phyloP scores from a whole-genome alignment of 2,113 vertebrate genomes.

The Sialia sialis region DNA sequence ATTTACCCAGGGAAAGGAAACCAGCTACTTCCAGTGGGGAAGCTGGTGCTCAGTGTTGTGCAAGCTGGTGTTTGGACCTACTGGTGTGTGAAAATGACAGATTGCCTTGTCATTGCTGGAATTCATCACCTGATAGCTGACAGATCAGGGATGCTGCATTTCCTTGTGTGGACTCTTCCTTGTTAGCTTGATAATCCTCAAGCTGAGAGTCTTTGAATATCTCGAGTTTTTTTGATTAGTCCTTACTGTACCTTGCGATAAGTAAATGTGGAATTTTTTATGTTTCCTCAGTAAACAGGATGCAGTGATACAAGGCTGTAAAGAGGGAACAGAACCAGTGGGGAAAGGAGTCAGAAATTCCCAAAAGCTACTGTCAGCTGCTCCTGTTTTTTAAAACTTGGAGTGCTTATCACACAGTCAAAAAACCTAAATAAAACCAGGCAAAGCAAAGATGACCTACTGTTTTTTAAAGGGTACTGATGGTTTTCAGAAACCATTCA shows the following conservation, averaged over 20 bases:
- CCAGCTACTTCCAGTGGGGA: background rate
- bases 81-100: background rate
- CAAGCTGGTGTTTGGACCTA: background rate
- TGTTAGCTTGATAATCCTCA: background rate
- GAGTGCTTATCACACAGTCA: background rate
- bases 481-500: constrained; percentile 1
- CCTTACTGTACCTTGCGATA: background rate
- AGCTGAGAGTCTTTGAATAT: background rate
- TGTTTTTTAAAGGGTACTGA: background rate
- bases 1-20: background rate
- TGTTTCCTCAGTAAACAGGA: background rate
- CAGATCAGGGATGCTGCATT: background rate
- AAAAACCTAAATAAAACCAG: background rate
- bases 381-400: background rate
- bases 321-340: background rate
- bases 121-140: background rate
- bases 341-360: background rate
- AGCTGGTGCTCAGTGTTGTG: background rate
- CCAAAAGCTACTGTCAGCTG: background rate
- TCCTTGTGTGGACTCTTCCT: background rate
- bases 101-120: background rate
- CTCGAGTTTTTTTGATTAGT: background rate
- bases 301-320: background rate
- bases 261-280: background rate
- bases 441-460: background rate